Evolutionary conservation across 2,797 vertebrate species (phyloP).

Genomic region (Linurgus olivaceus): DNA sequence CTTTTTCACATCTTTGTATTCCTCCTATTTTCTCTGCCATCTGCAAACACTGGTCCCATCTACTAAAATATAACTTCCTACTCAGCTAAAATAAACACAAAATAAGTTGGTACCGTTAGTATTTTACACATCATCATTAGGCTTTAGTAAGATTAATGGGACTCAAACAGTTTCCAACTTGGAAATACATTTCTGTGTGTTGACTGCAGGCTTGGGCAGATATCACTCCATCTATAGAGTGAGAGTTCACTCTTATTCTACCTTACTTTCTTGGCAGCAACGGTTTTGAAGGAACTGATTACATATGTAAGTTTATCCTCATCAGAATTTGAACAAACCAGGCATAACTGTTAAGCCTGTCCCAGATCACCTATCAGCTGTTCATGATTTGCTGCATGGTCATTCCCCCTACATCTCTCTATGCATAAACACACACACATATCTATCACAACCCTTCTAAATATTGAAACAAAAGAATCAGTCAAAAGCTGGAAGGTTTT

Average conservation of each 20-base stretch:
- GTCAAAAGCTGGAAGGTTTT: neutral
- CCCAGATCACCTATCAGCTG: neutral
- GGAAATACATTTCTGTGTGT: neutral
- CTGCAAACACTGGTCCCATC: slow-evolving; percentile 11
- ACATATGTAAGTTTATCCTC: neutral
- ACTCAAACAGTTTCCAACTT: neutral
- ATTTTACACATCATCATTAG: slow-evolving; percentile 23
- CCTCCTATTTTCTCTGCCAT: neutral
- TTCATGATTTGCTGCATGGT: neutral
- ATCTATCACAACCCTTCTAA: neutral
- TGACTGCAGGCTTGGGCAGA: neutral
- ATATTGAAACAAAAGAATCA: neutral
- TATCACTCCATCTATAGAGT: neutral
- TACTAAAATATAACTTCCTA: slow-evolving; percentile 20
- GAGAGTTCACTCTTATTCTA: neutral
- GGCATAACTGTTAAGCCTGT: neutral
- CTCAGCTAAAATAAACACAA: slow-evolving; percentile 24
- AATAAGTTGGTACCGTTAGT: neutral
- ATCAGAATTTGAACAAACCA: neutral
- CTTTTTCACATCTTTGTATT: neutral
- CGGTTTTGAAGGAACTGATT: neutral
- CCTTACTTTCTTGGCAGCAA: neutral
- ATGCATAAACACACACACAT: fast-evolving
- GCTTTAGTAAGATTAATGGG: slow-evolving; percentile 37
- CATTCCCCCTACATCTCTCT: neutral